Conservation (phyloP, 2,888 invertebrate species). For the Calameuta pallipes region DNA sequence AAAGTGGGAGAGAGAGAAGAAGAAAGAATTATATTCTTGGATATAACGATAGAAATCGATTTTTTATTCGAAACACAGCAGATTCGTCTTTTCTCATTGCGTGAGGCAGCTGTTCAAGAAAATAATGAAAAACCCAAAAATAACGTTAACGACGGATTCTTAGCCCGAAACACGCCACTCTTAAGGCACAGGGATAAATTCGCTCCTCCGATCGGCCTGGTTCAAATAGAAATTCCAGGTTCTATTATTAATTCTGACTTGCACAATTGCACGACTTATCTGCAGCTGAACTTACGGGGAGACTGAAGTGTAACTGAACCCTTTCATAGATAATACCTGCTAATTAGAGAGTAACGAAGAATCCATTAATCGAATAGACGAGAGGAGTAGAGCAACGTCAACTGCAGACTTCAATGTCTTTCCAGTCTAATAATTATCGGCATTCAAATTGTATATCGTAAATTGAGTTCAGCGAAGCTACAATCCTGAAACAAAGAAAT, state of each 20-base stretch:
- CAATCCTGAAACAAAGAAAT: not conserved
- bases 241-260: not conserved
- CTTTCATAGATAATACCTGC: not conserved
- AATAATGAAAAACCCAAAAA: not conserved
- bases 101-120: not conserved
- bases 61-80: not conserved
- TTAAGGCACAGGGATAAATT: not conserved
- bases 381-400: not conserved
- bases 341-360: not conserved
- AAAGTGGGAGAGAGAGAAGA: not conserved
- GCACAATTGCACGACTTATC: not conserved
- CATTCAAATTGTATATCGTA: not conserved
- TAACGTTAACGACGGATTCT: not conserved
- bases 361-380: not conserved
- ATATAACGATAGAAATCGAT: not conserved
- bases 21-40: not conserved
- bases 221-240: not conserved
- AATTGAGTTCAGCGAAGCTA: not conserved
- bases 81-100: not conserved
- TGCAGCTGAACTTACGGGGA: not conserved
- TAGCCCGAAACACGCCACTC: not conserved
- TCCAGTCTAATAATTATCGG: not conserved
- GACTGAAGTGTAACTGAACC: not conserved
- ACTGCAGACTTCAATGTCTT: not conserved
- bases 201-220: not conserved